A percentile compares a stretch with the other conserved stretches of the same genome.
Conservation (phyloP, 2,113 vertebrate species). For the Amazona vittata region DNA sequence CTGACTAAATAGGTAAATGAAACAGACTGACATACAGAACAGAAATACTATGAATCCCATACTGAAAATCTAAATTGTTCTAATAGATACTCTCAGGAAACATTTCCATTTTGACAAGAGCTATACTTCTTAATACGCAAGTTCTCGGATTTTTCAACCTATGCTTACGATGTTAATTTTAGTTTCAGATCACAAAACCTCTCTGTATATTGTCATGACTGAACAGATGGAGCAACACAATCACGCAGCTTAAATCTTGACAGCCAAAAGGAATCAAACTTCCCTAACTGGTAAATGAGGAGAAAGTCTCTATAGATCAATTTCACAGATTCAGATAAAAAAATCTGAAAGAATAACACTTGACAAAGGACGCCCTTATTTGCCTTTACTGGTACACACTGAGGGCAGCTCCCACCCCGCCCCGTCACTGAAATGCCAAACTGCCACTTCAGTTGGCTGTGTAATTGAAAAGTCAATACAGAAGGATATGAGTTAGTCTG, state of each 20-base stretch:
- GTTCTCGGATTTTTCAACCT: not conserved
- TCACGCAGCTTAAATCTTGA: not conserved
- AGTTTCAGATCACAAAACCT: constrained; percentile 7
- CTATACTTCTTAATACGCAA: not conserved
- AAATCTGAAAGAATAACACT: not conserved
- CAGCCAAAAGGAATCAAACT: constrained; percentile 1
- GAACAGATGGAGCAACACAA: constrained; percentile 39
- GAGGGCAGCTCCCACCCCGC: not conserved
- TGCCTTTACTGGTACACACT: constrained; percentile 5
- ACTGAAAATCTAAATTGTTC: not conserved
- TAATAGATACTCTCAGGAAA: not conserved
- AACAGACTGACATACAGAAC: not conserved
- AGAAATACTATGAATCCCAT: not conserved
- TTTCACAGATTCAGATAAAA: not conserved
- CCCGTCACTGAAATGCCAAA: not conserved
- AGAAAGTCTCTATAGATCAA: not conserved
- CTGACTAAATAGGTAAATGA: not conserved
- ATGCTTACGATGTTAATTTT: constrained; percentile 2
- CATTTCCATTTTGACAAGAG: not conserved
- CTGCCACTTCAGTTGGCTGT: not conserved
- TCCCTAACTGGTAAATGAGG: not conserved
- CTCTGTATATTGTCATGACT: not conserved
- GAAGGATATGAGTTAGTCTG: not conserved
- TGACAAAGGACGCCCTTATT: not conserved
- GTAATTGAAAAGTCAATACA: constrained; percentile 37